Percentiles rank a stretch among this genome's conserved stretches.
These are phyloP conservation scores for Drosophila truncata DNA, from an alignment of 1,140 invertebrate species.

Conservation along the genomic window DNA sequence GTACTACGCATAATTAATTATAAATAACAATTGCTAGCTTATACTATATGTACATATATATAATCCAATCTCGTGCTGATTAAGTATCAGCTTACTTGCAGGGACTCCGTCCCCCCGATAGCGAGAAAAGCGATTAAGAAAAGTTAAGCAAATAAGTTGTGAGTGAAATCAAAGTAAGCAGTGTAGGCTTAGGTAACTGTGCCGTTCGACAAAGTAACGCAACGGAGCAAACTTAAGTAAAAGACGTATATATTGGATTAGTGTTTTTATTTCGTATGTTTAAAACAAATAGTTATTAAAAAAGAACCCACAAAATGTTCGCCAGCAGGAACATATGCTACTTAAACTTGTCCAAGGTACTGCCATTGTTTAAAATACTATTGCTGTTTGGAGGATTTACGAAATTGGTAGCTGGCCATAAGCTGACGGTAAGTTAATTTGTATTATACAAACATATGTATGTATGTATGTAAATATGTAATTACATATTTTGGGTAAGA, in stretches of 20 bases:
- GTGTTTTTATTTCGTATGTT: background rate
- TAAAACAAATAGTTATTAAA: background rate
- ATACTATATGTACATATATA: background rate
- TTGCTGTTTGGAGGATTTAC: background rate
- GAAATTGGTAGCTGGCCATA: conserved; percentile 3
- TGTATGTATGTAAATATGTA: background rate
- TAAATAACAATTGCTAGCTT: conserved; percentile 1
- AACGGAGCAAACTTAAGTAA: background rate
- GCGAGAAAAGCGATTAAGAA: background rate
- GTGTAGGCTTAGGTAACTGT: background rate
- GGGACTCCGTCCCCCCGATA: too few species aligned
- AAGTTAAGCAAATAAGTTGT: background rate
- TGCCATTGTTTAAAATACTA: background rate
- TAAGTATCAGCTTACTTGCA: conserved; percentile 3
- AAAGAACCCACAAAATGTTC: background rate
- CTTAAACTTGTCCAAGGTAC: background rate
- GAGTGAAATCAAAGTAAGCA: background rate
- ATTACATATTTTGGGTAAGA: too few species aligned
- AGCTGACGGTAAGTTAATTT: conserved; percentile 4
- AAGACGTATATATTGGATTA: background rate
- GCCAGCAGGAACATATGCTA: background rate
- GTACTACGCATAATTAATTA: background rate
- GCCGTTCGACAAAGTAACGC: background rate
- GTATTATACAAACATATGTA: too few species aligned
- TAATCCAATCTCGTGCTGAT: background rate